Evolutionary conservation across 2,113 vertebrate genomes (phyloP), one percentile per base, ranked within the genome.

Genomic region (Microcebus jonahi): DNA sequence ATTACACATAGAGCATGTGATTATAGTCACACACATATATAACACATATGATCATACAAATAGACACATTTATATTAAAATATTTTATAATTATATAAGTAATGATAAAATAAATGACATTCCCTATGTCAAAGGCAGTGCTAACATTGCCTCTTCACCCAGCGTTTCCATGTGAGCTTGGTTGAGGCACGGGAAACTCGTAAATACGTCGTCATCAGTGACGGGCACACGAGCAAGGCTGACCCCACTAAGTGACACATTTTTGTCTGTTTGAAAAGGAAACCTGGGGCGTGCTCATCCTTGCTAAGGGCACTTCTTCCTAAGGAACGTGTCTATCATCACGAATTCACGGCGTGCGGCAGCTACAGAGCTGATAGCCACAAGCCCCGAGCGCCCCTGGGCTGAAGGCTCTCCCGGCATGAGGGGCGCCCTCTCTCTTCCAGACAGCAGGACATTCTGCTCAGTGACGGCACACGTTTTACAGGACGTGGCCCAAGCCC

Each of bases 281-380:
- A 70, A n/a, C 29, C 65, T 71, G 71, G 45, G 55, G 83, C n/a
- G 50, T 17, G 65, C 53, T 75, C 13, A 81, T 36, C 31, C 53
- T 73, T 8, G 1, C 42, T 27, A 25, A 87, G 70, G 36, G 27
- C 31, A 34, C 14, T 42, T 77, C 42, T 75, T 23, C 48, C 61
- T 6, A 10, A 29, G 12, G 7, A 31, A 25, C 0, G 0, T 29
- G 14, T 45, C 29, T 83, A 36, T 45, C 34, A 34, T 2, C 21
- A 20, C 6, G 42, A 6, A 3, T 18, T 34, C 23, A 10, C 15
- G 20, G 25, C 3, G 6, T 9, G n/a, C 34, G 17, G 10, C 1
- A 53, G 61, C 45, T n/a, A 20, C 17, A 18, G 0, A 23, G 31
- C 15, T 13, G 57, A 4, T 48, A 48, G 48, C 42, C 57, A 53